Evolutionary conservation across 1,140 invertebrate genomes (phyloP).

Genomic region (Cecropterus lyciades): DNA sequence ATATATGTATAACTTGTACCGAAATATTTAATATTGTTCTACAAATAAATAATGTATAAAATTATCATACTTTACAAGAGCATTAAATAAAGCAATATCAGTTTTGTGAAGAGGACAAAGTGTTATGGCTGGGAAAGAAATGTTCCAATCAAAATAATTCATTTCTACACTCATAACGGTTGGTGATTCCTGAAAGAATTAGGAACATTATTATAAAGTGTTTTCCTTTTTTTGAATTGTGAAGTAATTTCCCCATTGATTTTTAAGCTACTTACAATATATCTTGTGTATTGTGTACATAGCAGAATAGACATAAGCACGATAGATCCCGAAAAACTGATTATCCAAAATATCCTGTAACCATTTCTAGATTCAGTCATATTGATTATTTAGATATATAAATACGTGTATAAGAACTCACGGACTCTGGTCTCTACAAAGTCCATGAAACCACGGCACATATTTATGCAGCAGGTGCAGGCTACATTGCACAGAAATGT

Average conservation of each 20-base stretch:
- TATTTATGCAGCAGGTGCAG: too few relatives aligned
- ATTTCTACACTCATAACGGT: conserved; percentile 88
- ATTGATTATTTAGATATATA: too few relatives aligned
- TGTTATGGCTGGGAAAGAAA: conserved; percentile 86
- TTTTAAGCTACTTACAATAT: conserved; percentile 54
- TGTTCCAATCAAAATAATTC: conserved; percentile 88
- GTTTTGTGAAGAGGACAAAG: conserved; percentile 82
- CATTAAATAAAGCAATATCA: conserved; percentile 57
- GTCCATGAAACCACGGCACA: too few relatives aligned
- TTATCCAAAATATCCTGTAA: conserved; percentile 64
- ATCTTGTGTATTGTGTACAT: conserved; percentile 56
- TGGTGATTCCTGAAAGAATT: conserved; percentile 69
- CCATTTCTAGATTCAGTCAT: neutral
- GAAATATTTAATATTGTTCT: too few relatives aligned
- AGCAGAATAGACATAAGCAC: conserved; percentile 49
- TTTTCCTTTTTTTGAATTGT: neutral
- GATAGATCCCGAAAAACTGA: conserved; percentile 46
- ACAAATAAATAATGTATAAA: too few relatives aligned
- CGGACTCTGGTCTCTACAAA: too few relatives aligned
- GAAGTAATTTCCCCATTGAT: too few relatives aligned
- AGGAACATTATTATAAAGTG: neutral
- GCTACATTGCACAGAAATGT: too few relatives aligned
- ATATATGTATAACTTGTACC: too few relatives aligned
- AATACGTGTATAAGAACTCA: too few relatives aligned
- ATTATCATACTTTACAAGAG: conserved; percentile 53